phyloP scores from a whole-genome alignment of 2,888 invertebrate genomes.

The Drosophila anceps region DNA sequence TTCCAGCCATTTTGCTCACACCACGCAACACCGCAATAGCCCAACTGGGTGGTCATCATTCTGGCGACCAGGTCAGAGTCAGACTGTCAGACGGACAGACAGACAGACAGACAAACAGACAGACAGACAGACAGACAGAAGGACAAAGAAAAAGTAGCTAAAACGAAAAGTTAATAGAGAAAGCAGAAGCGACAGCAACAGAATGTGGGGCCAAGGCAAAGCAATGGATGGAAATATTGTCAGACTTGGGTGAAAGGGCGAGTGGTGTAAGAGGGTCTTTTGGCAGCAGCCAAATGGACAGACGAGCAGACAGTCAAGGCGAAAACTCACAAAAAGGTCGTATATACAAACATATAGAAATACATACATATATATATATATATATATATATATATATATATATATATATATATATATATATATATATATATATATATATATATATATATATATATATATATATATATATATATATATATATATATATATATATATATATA shows the following conservation, averaged over 20 bases:
- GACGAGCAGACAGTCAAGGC: slow-evolving; percentile 75
- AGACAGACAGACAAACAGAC: slow-evolving; percentile 31
- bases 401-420: not conserved
- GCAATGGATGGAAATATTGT: slow-evolving; percentile 13
- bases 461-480: slow-evolving; percentile 33
- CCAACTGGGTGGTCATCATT: slow-evolving; percentile 68
- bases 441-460: not conserved
- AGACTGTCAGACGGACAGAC: slow-evolving; percentile 46
- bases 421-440: slow-evolving; percentile 20
- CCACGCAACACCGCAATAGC: slow-evolving; percentile 22
- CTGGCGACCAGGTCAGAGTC: slow-evolving; percentile 74
- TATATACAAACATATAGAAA: slow-evolving; percentile 22
- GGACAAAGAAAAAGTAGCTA: slow-evolving; percentile 79
- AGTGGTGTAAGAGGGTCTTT: slow-evolving; percentile 26
- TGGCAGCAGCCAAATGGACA: slow-evolving; percentile 56
- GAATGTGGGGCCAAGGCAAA: slow-evolving; percentile 78
- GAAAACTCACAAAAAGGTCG: slow-evolving; percentile 78
- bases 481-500: not conserved
- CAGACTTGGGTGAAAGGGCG: not conserved
- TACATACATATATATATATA: not conserved
- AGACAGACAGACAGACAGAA: slow-evolving; percentile 43
- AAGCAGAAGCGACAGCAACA: slow-evolving; percentile 71
- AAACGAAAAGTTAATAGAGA: slow-evolving; percentile 81
- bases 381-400: slow-evolving; percentile 21
- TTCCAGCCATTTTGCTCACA: slow-evolving; percentile 54